These are phyloP conservation scores for Heliconius hewitsoni DNA, from an alignment of 1,140 invertebrate species.

Conservation along the genomic window DNA sequence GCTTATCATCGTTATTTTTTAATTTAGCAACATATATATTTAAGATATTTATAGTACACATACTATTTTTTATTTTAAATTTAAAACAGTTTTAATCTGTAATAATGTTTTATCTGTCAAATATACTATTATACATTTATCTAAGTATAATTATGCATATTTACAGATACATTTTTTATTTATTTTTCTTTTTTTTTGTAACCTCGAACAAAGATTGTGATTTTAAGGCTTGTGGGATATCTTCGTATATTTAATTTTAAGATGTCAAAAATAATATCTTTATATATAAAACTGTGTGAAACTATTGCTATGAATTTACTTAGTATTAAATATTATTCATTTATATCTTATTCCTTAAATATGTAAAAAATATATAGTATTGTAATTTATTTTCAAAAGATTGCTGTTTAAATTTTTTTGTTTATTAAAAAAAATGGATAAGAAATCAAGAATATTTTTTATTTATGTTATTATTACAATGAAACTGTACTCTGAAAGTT, in stretches of 20 bases:
- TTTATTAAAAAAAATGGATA: too few species aligned
- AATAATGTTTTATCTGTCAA: background rate
- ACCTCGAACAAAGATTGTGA: constrained; percentile 11
- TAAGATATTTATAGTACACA: background rate
- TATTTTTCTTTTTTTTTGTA: background rate
- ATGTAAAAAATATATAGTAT: too few species aligned
- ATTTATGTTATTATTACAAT: too few species aligned
- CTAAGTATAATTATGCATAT: background rate
- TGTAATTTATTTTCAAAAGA: too few species aligned
- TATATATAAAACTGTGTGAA: background rate
- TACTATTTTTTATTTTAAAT: background rate
- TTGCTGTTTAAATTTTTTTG: too few species aligned
- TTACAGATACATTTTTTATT: background rate
- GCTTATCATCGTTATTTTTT: background rate
- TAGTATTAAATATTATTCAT: background rate
- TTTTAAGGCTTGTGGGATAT: constrained; percentile 3
- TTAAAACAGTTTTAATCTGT: background rate
- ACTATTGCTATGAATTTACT: background rate
- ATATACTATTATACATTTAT: background rate
- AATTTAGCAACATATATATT: background rate
- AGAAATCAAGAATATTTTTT: too few species aligned
- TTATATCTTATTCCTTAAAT: too few species aligned
- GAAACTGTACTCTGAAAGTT: too few species aligned
- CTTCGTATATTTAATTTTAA: constrained; percentile 11
- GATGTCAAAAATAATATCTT: background rate